Conservation (phyloP, 2,797 vertebrate species). For the Masticophis lateralis region DNA sequence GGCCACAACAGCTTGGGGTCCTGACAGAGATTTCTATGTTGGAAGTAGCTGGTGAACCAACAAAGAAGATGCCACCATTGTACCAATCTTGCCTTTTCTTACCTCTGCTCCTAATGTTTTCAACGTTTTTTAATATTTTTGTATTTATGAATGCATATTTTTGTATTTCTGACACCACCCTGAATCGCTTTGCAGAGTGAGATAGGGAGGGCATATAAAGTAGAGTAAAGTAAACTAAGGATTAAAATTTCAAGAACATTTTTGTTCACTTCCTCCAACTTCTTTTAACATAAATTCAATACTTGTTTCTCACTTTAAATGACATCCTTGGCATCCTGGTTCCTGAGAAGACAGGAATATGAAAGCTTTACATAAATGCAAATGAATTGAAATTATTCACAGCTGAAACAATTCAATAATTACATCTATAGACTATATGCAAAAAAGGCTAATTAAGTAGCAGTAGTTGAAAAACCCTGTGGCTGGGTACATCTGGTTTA, state of each 20-base stretch:
- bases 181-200: neutral
- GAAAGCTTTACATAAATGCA: neutral
- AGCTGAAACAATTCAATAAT: neutral
- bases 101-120: neutral
- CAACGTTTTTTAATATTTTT: neutral
- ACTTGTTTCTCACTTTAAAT: neutral
- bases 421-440: neutral
- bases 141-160: neutral
- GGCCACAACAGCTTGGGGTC: no score
- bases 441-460: neutral
- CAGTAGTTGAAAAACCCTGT: no score
- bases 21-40: neutral
- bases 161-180: neutral
- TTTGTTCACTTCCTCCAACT: neutral
- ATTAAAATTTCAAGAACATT: neutral
- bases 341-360: neutral
- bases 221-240: neutral
- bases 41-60: neutral
- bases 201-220: neutral
- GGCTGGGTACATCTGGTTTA: neutral
- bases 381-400: neutral
- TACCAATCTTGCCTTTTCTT: neutral
- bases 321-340: neutral
- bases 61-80: neutral
- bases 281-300: neutral